Evolutionary conservation across 2,888 invertebrate species (phyloP), one percentile per base, ranked within the genome.

Genomic region (Orthosia gracilis): DNA sequence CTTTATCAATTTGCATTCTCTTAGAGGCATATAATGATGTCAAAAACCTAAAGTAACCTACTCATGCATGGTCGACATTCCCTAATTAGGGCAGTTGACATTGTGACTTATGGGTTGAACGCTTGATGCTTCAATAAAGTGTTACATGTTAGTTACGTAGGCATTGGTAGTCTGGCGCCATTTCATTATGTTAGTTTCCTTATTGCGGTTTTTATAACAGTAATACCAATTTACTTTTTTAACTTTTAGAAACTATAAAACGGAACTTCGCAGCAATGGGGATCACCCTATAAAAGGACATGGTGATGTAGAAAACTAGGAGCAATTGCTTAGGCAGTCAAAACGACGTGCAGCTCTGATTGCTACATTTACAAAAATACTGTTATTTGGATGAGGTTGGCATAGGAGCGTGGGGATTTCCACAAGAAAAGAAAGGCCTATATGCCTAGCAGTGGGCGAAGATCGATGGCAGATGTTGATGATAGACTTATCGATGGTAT

Each of bases 11-110:
- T 40, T 68, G 47, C 54, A 23, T 74, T 61, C 15, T 54, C 40
- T 68, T 49, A 17, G 17, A 45, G 49, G 26, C 52, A 50, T 17
- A 26, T 75, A 62, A 26, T 69, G 61, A 58, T 76, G 76, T 76
- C 76, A 64, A 76, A 63, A 70, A 70, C 70, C 70, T 59, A 49
- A 59, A 54, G 76, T 76, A 64, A 76, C 76, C 66, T 52, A 66
- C 62, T 50, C 26, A 13, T 57, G 13, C 45, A 13, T 57, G 13
- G 15, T 50, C 21, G 45, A 45, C 55, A 76, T 64, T 59, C 52
- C 76, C 40, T 70, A 76, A 76, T 76, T 70, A 64, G 63, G 58
- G 18, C 58, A 76, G 58, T 76, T 76, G 70, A 76, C 70, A 71
- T 54, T 61, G 45, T 76, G 69, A 50, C 76, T 69, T 76, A 70